Evolutionary conservation across 2,888 invertebrate species (phyloP), one percentile per base, ranked within the genome.

Genomic region (Scaptomyza tumidula): DNA sequence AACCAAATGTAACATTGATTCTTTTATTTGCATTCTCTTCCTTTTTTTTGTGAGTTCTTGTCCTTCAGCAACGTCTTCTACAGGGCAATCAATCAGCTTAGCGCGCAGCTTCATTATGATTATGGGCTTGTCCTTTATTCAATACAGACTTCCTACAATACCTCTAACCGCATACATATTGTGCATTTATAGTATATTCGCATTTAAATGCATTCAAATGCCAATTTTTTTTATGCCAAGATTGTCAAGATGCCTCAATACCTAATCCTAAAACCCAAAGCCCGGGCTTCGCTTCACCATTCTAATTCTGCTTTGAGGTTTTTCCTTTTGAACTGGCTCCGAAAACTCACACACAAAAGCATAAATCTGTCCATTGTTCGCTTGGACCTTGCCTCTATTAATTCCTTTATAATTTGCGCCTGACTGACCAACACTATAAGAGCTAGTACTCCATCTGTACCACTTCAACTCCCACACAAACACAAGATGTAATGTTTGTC

Each of bases 391-490:
- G 76, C 76, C 71, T 79, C 75, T 78, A 82, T 87, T 90, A 89
- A 90, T 89, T 88, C 90, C 81, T 87, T 89, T 89, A 89, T 90
- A 89, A 89, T 89, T 89, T 88, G 76, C 90, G 89, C 88, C 89
- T 90, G 87, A 75, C 77, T 87, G 83, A 77, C 78, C 79, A 76
- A 70, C 39, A 39, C 86, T 50, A 72, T 72, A 81, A 74, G 75
- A 70, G 66, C 66, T 64, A 39, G 43, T 53, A 64, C 49, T 74
- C 73, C 58, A 64, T 67, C 64, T 64, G 39, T 19, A 35, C 53
- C 39, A 66, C 79, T 69, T 71, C 57, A 54, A 55, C 84, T 66
- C 59, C 76, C 76, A 61, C 75, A 55, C 49, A 53, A 11, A 60
- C 49, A 46, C 19, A 55, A 63, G 14, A 41, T 16, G 14, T 6